Evolutionary conservation across 1,140 invertebrate species (phyloP), one percentile per base, ranked within the genome.

Genomic region (Psilanteris sp.): DNA sequence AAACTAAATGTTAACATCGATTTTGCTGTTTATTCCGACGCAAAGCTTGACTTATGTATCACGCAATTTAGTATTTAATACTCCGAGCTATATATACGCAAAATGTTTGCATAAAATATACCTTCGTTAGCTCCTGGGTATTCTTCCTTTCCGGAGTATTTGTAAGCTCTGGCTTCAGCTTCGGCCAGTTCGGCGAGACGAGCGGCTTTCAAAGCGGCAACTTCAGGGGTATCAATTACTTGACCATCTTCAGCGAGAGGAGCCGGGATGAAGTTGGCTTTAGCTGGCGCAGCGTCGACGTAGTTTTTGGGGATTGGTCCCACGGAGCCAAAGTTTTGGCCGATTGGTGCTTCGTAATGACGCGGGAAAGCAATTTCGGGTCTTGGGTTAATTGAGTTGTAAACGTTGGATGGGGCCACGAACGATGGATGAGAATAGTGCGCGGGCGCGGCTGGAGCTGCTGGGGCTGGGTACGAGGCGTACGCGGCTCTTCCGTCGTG

Each of bases 161-260:
- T 90, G 77, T 88, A 87, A 29, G 90, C 90, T 74, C 89, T 86
- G 1, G 89, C 87, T 67, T 88, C 88, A 32, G 85, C 85, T 6
- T 87, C 87, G 14, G 87, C 87, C 3, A 88, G 77, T 52, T 89
- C 87, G 5, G 81, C 79, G 4, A 88, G 52, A 32, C 87, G 77
- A 14, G 82, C 82, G 10, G 87, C 84, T 55, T 90, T 89, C 15
- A 90, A 87, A 5, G 90, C 90, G 5, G 91, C 91, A 71, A 89
- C 89, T 80, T 89, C 91, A 29, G 91, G 91, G 4, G 91, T 92
- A 84, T 93, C 92, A 9, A 91, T 81, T 10, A 90, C 86, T 20
- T 85, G 88, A 0, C 88, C 89, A 74, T 91, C 90, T 22, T 91
- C 90, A 11, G 90, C 91, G 4, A 92, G 85, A 0, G 91, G 91